A percentile compares a stretch with the other conserved stretches of the same genome.
Evolutionary conservation across 1,140 invertebrate genomes (phyloP).

Genomic region (Ganaspis sp.): DNA sequence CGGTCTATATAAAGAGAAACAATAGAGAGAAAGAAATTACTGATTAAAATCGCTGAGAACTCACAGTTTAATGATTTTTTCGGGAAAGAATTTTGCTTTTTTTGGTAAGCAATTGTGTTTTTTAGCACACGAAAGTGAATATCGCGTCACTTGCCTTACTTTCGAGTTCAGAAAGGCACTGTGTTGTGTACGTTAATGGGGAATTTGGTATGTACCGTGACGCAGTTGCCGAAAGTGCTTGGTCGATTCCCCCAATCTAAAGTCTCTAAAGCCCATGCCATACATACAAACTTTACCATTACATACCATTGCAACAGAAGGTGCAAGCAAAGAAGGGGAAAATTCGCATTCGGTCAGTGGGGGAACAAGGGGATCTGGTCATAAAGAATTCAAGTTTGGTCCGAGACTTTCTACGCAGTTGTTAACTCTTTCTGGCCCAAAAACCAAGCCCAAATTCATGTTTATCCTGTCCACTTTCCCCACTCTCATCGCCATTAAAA

Average conservation of each 20-base stretch:
- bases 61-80: not conserved
- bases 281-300: not conserved
- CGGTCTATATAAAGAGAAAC: no score
- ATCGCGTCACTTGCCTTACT: conserved; percentile 43
- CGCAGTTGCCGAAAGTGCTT: conserved; percentile 68
- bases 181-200: conserved; percentile 50
- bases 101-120: not conserved
- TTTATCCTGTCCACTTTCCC: not conserved
- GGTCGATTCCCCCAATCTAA: not conserved
- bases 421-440: not conserved
- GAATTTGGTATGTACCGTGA: conserved; percentile 58
- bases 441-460: not conserved
- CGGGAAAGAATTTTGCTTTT: not conserved
- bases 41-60: not conserved
- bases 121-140: not conserved
- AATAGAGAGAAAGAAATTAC: no score
- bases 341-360: not conserved
- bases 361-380: not conserved
- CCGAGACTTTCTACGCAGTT: not conserved
- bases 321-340: not conserved
- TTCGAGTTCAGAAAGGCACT: conserved; percentile 51
- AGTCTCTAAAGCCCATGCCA: not conserved
- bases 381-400: not conserved
- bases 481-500: no score
- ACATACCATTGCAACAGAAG: not conserved